Base-by-base conservation (phyloP, 2,797 vertebrate genomes). In the Danio albolineatus region DNA sequence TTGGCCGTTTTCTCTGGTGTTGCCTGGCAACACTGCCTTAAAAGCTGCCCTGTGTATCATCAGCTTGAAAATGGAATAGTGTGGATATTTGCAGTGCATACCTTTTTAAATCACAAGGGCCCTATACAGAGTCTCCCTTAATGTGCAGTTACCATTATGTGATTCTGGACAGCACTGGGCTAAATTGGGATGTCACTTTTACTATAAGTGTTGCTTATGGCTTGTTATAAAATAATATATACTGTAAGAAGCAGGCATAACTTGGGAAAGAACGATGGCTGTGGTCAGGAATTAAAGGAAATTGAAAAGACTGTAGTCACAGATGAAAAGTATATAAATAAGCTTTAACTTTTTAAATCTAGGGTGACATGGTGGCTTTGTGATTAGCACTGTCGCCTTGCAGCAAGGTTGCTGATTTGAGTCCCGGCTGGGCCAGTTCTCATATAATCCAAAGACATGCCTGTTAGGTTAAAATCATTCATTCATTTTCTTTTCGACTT, bases 1-100 rank as follows among this genome's bases (percentile, higher is more conserved):
- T n/a, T 79, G 70, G 59, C 60, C 16, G 38, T 54, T 79, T 79
- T 48, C 41, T 19, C 21, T 73, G 69, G 60, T 64, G 78, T 79
- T 79, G 69, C 67, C 28, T 46, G 39, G 78, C 69, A 79, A 73
- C 60, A 0, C 28, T 9, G 1, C 69, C 59, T 72, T 72, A 53
- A 72, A 61, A 72, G 57, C 57, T 64, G 17, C 39, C 21, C 21
- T 44, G 8, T 17, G 16, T 56, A 64, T 64, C 12, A 0, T 46
- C 48, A 38, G 17, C 44, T 61, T 62, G 16, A 62, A 38, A 72
- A 69, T 19, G 13, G 46, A 70, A 64, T 17, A 10, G 9, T 73
- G 38, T 64, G 17, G 2, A 28, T 64, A 53, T 54, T 53, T 79
- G 39, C 46, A 43, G 16, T 44, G 49, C 60, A 46, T 28, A 70